phyloP scores from a whole-genome alignment of 2,888 invertebrate species.

The Leucophenga montana region DNA sequence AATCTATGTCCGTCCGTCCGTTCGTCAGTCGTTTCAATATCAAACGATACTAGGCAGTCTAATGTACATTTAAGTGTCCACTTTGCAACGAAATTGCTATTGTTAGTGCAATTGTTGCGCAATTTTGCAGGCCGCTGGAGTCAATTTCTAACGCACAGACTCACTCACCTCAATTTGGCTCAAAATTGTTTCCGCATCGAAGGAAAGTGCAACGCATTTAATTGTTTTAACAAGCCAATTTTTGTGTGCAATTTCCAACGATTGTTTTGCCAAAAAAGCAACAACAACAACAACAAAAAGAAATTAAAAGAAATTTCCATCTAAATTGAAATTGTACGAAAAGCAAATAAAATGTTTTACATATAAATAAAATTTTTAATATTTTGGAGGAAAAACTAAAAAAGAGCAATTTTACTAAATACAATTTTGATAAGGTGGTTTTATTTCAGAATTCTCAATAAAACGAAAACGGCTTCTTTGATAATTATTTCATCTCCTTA shows the following conservation, averaged over 20 bases:
- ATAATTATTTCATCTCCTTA: no score
- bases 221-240: conserved; percentile 44
- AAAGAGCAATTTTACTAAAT: neutral
- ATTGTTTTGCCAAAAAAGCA: neutral
- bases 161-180: conserved; percentile 1
- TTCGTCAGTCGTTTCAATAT: neutral
- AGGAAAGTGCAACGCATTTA: conserved; percentile 55
- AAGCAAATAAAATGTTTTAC: conserved; percentile 23
- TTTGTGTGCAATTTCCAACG: conserved; percentile 22
- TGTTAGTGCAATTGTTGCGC: conserved; percentile 40
- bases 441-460: no score
- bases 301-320: neutral
- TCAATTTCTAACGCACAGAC: conserved; percentile 16
- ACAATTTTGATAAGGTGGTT: no score
- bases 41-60: conserved; percentile 30
- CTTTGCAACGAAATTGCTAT: conserved; percentile 60
- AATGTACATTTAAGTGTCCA: conserved; percentile 63
- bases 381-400: conserved; percentile 33
- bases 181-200: conserved; percentile 63
- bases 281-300: no score
- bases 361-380: conserved; percentile 42
- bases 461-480: no score
- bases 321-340: neutral
- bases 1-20: conserved; percentile 1
- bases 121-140: conserved; percentile 14